Evolutionary conservation across 2,113 vertebrate species (phyloP).

Genomic region (Malurus alboscapulatus): DNA sequence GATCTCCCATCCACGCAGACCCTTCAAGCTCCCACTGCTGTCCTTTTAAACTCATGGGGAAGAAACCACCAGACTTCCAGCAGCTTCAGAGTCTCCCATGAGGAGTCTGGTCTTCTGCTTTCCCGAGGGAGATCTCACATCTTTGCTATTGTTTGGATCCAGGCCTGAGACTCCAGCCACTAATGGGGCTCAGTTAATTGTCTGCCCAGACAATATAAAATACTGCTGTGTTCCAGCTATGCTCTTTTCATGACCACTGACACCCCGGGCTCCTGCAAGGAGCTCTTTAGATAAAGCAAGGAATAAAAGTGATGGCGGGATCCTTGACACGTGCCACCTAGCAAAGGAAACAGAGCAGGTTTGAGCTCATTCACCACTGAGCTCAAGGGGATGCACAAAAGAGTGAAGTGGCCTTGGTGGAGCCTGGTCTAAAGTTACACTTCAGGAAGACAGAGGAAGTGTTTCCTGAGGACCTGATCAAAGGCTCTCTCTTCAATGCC

Average conservation of each 20-base stretch:
- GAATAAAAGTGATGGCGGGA: conserved; percentile 35
- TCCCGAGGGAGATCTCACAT: neutral
- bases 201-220: neutral
- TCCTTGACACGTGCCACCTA: conserved; percentile 49
- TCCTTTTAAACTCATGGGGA: neutral
- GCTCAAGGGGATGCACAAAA: conserved; percentile 59
- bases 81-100: neutral
- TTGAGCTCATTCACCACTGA: conserved; percentile 45
- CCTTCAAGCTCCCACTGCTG: neutral
- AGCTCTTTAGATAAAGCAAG: conserved; percentile 52
- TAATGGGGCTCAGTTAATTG: conserved; percentile 7
- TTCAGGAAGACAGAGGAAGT: conserved; percentile 34
- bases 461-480: conserved; percentile 43
- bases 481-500: conserved; percentile 10
- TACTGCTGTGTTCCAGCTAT: neutral
- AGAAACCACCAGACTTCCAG: neutral
- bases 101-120: neutral
- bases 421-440: conserved; percentile 53
- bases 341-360: neutral
- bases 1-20: neutral
- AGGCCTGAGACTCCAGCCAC: neutral
- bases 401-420: conserved; percentile 54
- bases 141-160: neutral
- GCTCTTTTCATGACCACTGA: conserved; percentile 14
- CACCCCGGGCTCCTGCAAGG: neutral